Conservation (phyloP, 2,113 vertebrate species). For the Polyodon spathula region DNA sequence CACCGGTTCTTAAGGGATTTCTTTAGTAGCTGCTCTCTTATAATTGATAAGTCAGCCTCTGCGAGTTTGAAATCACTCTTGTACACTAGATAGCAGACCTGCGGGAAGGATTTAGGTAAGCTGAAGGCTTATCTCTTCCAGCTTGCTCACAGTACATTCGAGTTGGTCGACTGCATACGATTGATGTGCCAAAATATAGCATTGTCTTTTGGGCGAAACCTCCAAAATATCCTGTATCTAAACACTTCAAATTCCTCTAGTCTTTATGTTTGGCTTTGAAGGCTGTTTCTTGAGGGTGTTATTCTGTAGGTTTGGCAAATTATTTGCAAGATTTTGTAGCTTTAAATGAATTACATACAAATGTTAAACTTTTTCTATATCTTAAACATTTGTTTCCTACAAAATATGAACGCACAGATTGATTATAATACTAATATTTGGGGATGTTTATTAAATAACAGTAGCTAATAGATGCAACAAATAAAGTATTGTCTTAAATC, state of each 20-base stretch:
- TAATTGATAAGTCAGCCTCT: constrained; percentile 10
- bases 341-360: no score
- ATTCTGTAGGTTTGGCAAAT: no score
- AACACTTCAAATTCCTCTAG: background rate
- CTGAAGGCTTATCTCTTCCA: constrained; percentile 3
- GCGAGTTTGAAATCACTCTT: constrained; percentile 6
- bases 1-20: background rate
- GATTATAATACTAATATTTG: no score
- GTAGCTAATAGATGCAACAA: no score
- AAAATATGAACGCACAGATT: no score
- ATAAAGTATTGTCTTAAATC: no score
- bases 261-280: no score
- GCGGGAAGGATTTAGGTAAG: constrained; percentile 7
- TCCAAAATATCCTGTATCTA: background rate
- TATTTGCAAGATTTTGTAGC: no score
- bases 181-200: background rate
- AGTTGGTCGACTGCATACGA: background rate
- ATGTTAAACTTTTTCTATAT: no score
- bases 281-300: no score
- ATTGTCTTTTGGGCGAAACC: background rate
- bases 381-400: no score
- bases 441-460: no score
- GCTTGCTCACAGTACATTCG: constrained; percentile 1
- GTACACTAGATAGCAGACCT: constrained; percentile 8
- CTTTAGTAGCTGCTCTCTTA: constrained; percentile 6